Evolutionary conservation across 1,140 invertebrate genomes (phyloP).

Genomic region (Pantala flavescens): DNA sequence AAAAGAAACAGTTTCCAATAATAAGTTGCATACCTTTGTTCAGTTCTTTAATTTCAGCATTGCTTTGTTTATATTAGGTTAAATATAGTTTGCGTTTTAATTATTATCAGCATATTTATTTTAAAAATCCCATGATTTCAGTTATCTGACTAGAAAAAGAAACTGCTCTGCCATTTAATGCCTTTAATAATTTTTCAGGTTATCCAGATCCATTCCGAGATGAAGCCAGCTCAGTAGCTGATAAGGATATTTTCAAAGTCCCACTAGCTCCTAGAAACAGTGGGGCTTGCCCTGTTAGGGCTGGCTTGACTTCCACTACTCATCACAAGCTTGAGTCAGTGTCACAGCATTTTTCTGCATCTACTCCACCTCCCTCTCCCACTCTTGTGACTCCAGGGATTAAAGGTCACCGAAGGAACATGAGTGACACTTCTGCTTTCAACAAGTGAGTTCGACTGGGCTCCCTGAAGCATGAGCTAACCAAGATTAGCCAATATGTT

Average conservation of each 20-base stretch:
- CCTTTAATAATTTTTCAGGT: constrained; percentile 27
- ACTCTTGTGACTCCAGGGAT: neutral
- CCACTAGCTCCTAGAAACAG: neutral
- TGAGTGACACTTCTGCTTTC: constrained; percentile 77
- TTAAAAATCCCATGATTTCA: too few relatives aligned
- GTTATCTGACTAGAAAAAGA: too few relatives aligned
- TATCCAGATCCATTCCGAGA: constrained; percentile 53
- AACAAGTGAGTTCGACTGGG: constrained; percentile 51
- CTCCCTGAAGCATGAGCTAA: neutral
- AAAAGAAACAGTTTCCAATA: too few relatives aligned
- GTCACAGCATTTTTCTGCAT: constrained; percentile 32
- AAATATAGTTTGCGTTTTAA: too few relatives aligned
- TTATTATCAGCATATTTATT: too few relatives aligned
- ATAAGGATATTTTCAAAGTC: neutral
- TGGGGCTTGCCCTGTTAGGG: neutral
- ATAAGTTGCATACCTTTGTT: too few relatives aligned
- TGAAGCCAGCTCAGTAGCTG: constrained; percentile 26
- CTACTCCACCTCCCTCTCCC: constrained; percentile 32
- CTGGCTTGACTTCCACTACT: neutral
- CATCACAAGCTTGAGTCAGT: constrained; percentile 26
- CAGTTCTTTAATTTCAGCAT: too few relatives aligned
- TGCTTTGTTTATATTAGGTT: too few relatives aligned
- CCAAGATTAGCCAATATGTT: neutral
- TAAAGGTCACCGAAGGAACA: constrained; percentile 57
- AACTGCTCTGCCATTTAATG: too few relatives aligned